phyloP scores from a whole-genome alignment of 2,888 invertebrate genomes.

The Rhagium mordax region DNA sequence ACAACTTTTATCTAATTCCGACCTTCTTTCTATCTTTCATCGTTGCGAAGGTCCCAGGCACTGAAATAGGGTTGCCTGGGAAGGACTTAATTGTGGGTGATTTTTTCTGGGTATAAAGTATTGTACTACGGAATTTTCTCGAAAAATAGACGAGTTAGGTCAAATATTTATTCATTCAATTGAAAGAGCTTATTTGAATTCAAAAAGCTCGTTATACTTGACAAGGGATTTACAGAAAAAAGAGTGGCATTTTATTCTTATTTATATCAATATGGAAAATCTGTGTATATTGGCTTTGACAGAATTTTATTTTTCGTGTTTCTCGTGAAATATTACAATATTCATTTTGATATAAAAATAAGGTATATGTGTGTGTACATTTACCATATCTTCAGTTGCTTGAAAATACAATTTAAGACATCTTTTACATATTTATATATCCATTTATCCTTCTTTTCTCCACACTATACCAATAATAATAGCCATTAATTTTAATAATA shows the following conservation, averaged over 20 bases:
- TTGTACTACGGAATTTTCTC: background rate
- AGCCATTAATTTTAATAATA: conserved; percentile 10
- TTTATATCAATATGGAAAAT: conserved; percentile 2
- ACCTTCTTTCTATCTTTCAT: too few species aligned
- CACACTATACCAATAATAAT: background rate
- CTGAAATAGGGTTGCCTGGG: background rate
- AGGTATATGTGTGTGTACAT: background rate
- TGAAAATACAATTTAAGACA: background rate
- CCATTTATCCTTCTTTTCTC: background rate
- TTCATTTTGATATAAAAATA: background rate
- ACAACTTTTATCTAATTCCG: too few species aligned
- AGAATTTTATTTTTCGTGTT: background rate
- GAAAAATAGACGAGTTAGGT: background rate
- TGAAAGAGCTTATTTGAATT: background rate
- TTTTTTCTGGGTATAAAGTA: background rate
- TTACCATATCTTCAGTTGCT: background rate
- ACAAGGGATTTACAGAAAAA: background rate
- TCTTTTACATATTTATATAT: background rate
- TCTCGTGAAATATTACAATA: background rate
- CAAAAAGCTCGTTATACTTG: conserved; percentile 4
- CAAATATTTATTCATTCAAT: background rate
- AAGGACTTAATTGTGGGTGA: background rate
- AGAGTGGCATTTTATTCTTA: background rate
- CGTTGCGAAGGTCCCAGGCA: too few species aligned
- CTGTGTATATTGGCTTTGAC: background rate